Evolutionary conservation across 1,140 invertebrate species (phyloP), one percentile per base, ranked within the genome.

Genomic region (Pantala flavescens): DNA sequence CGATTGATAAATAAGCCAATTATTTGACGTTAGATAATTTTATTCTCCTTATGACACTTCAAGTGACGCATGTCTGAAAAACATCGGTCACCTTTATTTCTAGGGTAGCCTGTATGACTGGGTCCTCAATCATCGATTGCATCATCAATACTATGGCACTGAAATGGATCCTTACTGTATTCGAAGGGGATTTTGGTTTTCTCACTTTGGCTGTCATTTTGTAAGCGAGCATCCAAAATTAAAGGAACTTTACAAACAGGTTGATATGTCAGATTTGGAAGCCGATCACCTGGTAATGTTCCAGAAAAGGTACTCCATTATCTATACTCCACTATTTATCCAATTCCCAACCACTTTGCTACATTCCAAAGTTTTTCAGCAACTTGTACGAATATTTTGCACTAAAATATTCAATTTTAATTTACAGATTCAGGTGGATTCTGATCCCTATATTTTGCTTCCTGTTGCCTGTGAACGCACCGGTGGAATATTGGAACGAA

Each of bases 151-250:
- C 80, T 93, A 92, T 73, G 91, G 91, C 24, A 95, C 96, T 0
- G 89, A 97, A 75, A 89, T 90, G 70, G 97, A 99, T 82, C 95
- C 95, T 0, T 97, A 93, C 80, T 93, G 97, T 81, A 89, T 91
- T 76, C 90, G 88, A 5, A 89, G 91, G 77, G 95, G 95, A 11
- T 96, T 98, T 79, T 82, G 94, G 72, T 94, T 93, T 80, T 86
- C 94, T 12, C 95, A 98, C 78, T 84, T 97, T 42, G 93, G 86
- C 77, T 79, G 77, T 23, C 77, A 77, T 43, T 78, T 89, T n/a
- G 81, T 90, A 23, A 85, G 87, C 23, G 87, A 91, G 71, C 93
- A 93, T 77, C 86, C 87, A 0, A 85, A 92, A 63, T 88, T 94
- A 77, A 88, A 90, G 75, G 83, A 86, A 42, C 85, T 92, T 21